These are phyloP conservation scores for Agrilus biguttatus DNA, from an alignment of 2,888 invertebrate species.

Conservation along the genomic window DNA sequence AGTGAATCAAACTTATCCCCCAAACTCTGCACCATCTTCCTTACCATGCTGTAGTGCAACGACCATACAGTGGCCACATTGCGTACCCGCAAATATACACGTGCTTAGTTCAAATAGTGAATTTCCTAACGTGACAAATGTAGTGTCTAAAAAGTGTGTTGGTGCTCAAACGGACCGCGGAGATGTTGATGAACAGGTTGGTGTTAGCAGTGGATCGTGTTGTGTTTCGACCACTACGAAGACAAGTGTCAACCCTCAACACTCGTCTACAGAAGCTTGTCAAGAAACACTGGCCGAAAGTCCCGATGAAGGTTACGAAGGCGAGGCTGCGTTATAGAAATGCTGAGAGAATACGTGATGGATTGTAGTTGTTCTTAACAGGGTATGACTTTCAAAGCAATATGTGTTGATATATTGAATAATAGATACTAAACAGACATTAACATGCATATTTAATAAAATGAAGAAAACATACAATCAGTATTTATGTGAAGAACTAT, in stretches of 20 bases:
- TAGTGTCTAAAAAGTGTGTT: slow-evolving; percentile 42
- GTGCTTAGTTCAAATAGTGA: slow-evolving; percentile 17
- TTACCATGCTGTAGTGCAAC: slow-evolving; percentile 21
- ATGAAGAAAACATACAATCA: no score
- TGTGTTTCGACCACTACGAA: neutral
- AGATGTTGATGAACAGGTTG: slow-evolving; percentile 2
- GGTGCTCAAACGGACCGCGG: slow-evolving; percentile 37
- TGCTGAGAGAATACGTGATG: neutral
- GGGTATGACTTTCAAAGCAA: no score
- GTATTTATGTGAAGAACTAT: no score
- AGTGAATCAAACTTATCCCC: slow-evolving; percentile 28
- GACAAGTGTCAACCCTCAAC: slow-evolving; percentile 1
- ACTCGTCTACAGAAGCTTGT: slow-evolving; percentile 11
- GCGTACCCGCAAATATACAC: slow-evolving; percentile 29
- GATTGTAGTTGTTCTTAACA: no score
- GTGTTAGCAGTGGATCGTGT: slow-evolving; percentile 8
- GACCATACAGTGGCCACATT: slow-evolving; percentile 36
- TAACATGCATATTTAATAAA: no score
- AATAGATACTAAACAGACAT: no score
- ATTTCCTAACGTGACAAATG: slow-evolving; percentile 7
- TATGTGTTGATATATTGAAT: no score
- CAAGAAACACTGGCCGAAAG: slow-evolving; percentile 50
- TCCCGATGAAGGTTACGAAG: slow-evolving; percentile 79
- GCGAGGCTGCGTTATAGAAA: slow-evolving; percentile 33
- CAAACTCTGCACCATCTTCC: slow-evolving; percentile 45